Evolutionary conservation across 1,140 invertebrate genomes (phyloP).

Genomic region (Rhyacophila brunnea): DNA sequence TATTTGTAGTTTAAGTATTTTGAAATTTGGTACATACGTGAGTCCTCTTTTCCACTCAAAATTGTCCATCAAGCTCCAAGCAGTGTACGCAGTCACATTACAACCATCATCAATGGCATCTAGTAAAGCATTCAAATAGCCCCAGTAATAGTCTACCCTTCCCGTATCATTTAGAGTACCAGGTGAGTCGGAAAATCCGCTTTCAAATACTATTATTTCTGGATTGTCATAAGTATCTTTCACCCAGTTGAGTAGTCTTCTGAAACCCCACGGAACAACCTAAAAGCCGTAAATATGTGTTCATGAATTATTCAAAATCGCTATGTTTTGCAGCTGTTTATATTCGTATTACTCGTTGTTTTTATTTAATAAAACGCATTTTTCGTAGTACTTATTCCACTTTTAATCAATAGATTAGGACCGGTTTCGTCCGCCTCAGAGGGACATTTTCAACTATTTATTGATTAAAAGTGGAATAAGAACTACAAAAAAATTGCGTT

Average conservation of each 20-base stretch:
- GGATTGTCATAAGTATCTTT: constrained; percentile 61
- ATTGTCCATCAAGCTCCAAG: constrained; percentile 74
- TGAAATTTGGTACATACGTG: constrained; percentile 43
- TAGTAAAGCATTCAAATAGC: constrained; percentile 64
- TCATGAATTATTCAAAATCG: not conserved
- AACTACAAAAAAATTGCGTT: no score
- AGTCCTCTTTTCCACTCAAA: constrained; percentile 68
- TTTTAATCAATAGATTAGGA: no score
- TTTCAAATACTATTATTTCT: no score
- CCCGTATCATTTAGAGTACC: constrained; percentile 42
- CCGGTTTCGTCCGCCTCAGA: no score
- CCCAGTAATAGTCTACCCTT: constrained; percentile 46
- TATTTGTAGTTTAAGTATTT: not conserved
- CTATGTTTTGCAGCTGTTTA: no score
- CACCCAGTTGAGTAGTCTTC: constrained; percentile 63
- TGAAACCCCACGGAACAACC: constrained; percentile 61
- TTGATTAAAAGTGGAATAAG: no score
- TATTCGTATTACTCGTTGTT: no score
- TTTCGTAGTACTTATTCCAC: no score
- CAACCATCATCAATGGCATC: constrained; percentile 63
- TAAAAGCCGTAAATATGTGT: constrained; percentile 19
- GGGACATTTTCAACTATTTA: no score
- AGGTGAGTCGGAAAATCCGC: constrained; percentile 58
- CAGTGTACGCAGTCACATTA: constrained; percentile 70
- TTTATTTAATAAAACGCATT: no score